A percentile compares a stretch with the other conserved stretches of the same genome.
phyloP scores from a whole-genome alignment of 2,797 vertebrate species.

The Micrastur ruficollis region DNA sequence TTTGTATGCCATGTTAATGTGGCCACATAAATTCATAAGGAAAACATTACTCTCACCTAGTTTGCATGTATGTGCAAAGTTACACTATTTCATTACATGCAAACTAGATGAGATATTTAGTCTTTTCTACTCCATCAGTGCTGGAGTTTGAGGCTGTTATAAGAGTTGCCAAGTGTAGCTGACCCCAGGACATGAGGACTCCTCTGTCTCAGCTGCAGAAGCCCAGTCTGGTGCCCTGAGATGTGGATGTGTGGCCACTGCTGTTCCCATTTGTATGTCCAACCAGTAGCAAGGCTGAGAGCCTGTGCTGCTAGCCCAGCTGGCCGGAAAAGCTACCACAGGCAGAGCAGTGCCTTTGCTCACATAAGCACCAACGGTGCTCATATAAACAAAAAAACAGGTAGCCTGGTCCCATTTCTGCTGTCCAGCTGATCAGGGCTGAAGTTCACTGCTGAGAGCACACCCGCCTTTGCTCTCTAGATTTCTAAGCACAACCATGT shows the following conservation, averaged over 20 bases:
- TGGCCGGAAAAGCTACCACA: not conserved
- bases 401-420: not conserved
- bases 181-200: not conserved
- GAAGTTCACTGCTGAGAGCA: not conserved
- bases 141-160: not conserved
- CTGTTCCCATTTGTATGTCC: not conserved
- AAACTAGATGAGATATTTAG: not conserved
- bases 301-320: not conserved
- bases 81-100: not conserved
- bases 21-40: not conserved
- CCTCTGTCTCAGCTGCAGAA: not conserved
- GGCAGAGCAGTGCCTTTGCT: not conserved
- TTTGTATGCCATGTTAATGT: not conserved
- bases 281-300: not conserved
- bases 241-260: not conserved
- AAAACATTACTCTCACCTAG: not conserved
- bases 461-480: not conserved
- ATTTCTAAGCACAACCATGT: not conserved
- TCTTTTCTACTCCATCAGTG: not conserved
- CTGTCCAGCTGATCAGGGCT: not conserved
- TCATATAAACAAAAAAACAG: not conserved
- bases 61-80: not conserved
- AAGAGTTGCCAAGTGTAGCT: not conserved
- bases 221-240: not conserved
- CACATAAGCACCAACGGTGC: accelerated